Conservation (phyloP, 2,113 vertebrate genomes). For the Oceanites oceanicus region DNA sequence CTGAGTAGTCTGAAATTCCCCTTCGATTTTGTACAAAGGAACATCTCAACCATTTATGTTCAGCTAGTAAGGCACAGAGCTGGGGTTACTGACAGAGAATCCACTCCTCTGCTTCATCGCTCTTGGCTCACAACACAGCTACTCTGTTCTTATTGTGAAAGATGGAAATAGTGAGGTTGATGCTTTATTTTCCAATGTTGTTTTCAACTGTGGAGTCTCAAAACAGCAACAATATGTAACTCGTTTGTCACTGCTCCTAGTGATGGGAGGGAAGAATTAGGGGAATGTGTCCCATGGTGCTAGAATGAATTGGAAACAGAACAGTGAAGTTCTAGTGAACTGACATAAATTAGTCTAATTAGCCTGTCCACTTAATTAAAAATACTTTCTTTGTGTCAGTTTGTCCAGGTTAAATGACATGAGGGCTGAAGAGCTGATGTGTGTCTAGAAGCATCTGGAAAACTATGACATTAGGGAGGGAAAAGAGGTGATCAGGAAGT, state of each 20-base stretch:
- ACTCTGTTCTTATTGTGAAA: background rate
- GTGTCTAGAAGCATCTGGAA: background rate
- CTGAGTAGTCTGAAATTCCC: background rate
- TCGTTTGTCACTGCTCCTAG: background rate
- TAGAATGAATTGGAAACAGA: background rate
- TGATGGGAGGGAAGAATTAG: background rate
- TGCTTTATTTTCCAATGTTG: background rate
- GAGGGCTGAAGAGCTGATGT: background rate
- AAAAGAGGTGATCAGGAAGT: background rate
- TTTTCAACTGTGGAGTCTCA: background rate
- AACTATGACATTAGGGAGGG: background rate
- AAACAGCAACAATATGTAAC: background rate
- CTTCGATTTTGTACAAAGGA: background rate
- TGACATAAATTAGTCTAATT: background rate
- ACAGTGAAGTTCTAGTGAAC: background rate
- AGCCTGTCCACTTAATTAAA: background rate
- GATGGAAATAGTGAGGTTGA: background rate
- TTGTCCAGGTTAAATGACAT: background rate
- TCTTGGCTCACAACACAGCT: background rate
- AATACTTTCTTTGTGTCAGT: background rate
- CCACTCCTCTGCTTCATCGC: background rate
- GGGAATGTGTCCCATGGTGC: background rate
- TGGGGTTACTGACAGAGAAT: background rate
- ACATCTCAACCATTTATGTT: background rate
- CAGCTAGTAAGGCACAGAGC: background rate